Base-by-base conservation (phyloP, 2,113 vertebrate genomes). In the Fulica atra region DNA sequence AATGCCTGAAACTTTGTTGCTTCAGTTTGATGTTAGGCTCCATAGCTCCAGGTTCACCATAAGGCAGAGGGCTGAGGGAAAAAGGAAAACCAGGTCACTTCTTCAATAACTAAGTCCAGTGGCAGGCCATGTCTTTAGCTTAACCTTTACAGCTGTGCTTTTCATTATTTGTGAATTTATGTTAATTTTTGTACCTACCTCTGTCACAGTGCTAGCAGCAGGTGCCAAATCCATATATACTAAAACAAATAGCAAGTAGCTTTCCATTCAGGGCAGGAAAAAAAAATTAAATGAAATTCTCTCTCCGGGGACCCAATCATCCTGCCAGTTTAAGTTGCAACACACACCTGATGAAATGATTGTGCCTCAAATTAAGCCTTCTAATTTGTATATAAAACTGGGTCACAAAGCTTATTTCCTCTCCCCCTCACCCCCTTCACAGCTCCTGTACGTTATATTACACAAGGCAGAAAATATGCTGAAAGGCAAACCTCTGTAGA, bases 311-410 rank as follows among this genome's bases (percentile, higher is more conserved):
- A 87, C 59, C 24, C 19, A 79, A 69, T 89, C 92, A 94, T 76
- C 66, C 61, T 79, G 54, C 25, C 86, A 94, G 54, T 83, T 87
- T 73, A 88, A 91, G 77, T 85, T 92, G 85, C 46, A 81, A 89
- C 57, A 94, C 48, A 74, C 36, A 94, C 73, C 81, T 92, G 88
- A 91, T 85, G 44, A 92, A 89, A 92, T 92, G 77, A 94, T 91
- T 84, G 36, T 65, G 36, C 86, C 36, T 91, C 92, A 87, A 86
- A 92, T 95, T 92, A 96, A 86, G 50, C 63, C 26, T 89, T 54
- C 66, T 86, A 89, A 96, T 94, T 95, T 93, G 85, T 95, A 42
- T 79, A 86, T 81, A 72, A 92, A 97, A 92, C 44, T 92, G 38
- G 50, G 90, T 88, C 89, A 87, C 68, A 88, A 87, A 87, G 71